Base-by-base conservation (phyloP, 2,888 invertebrate species). In the Erebia epiphron region DNA sequence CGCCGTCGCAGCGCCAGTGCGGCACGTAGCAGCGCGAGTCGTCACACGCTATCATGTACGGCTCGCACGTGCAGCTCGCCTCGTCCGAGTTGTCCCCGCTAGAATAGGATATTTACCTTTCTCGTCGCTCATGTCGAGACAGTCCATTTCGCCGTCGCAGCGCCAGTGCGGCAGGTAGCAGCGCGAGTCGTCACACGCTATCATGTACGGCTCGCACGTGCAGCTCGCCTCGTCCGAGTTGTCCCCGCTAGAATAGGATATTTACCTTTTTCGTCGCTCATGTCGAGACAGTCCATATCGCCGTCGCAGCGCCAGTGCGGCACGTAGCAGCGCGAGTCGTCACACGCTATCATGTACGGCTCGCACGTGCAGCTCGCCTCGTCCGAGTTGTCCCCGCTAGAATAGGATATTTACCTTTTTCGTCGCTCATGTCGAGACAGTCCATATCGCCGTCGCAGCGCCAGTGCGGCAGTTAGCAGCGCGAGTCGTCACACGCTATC, bases 121-220 rank as follows among this genome's bases (percentile, higher is more conserved):
- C 84, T 96, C 96, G 79, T 96, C 96, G 26, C 95, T 95, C 79
- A 94, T 95, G 80, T 96, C 97, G 0, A 90, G 86, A 82, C 98
- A 98, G 87, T 98, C 98, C 61, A 94, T 87, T 73, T 96, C 96
- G 3, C 96, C 96, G 83, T 98, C 97, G 89, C 98, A 98, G 43
- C 94, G 94, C 95, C 96, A 97, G 57, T 95, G 95, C 68, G 94
- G 93, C 73, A 96, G 95, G 79, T 97, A 96, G 81, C 97, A 97
- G 1, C 93, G 94, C 13, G 91, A 89, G 78, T 94, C 94, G 63
- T 90, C 92, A 80, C 97, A 97, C 74, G 94, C 91, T 72, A 97
- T 95, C 90, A 97, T 95, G 21, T 96, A 95, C 14, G 94, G 86
- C 41, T 92, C 89, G 77, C 97, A 97, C 49, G 82, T 71, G 60